These are phyloP conservation scores for Crotalus viridis DNA, from an alignment of 2,113 vertebrate genomes.

Conservation along the genomic window DNA sequence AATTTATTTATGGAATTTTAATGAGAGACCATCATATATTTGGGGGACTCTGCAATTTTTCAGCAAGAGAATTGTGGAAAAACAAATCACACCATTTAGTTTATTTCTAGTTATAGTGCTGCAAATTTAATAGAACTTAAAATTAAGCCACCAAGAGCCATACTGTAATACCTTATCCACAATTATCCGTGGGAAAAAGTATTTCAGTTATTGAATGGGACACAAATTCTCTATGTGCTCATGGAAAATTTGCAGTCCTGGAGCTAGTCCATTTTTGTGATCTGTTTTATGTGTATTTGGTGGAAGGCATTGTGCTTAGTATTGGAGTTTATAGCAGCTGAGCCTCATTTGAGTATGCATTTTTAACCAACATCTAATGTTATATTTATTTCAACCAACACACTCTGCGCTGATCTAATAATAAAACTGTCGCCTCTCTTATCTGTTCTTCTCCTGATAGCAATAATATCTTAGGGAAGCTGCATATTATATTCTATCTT, in stretches of 20 bases:
- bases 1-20: background rate
- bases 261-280: background rate
- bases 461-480: background rate
- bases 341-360: background rate
- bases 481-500: background rate
- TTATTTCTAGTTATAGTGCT: background rate
- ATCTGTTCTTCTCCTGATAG: background rate
- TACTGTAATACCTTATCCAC: background rate
- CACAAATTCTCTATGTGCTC: background rate
- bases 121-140: background rate
- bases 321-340: background rate
- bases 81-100: background rate
- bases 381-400: background rate
- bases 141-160: background rate
- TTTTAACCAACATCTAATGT: background rate
- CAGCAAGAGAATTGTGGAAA: background rate
- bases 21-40: background rate
- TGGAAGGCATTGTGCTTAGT: background rate
- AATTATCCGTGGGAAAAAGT: background rate
- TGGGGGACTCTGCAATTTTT: background rate
- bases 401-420: background rate
- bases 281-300: background rate
- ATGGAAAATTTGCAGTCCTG: background rate
- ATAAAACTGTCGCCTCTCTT: background rate
- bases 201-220: background rate